phyloP scores from a whole-genome alignment of 2,113 vertebrate genomes.

The Antigone vipio region DNA sequence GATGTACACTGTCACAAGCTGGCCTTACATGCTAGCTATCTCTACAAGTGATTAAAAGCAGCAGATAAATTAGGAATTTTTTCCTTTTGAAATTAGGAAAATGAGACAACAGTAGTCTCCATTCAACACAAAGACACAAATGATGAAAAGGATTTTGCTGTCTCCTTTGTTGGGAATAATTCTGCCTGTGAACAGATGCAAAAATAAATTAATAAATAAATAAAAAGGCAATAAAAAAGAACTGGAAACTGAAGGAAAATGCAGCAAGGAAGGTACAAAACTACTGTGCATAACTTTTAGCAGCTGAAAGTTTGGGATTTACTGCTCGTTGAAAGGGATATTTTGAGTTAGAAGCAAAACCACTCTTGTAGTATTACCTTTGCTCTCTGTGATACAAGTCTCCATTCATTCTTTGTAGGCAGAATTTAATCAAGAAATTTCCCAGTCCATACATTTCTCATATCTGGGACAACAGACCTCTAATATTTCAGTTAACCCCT shows the following conservation, averaged over 20 bases:
- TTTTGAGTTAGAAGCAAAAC: neutral
- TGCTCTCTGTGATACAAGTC: neutral
- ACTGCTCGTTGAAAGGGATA: fast-evolving
- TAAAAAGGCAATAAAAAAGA: neutral
- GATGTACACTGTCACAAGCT: neutral
- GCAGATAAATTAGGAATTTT: neutral
- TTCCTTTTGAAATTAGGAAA: neutral
- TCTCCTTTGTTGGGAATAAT: neutral
- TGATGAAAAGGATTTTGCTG: neutral
- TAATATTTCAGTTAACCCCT: neutral
- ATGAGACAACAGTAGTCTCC: neutral
- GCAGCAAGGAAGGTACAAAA: neutral
- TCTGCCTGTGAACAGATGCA: neutral
- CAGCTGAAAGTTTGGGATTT: neutral
- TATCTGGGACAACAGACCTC: neutral
- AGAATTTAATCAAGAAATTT: neutral
- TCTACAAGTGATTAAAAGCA: neutral
- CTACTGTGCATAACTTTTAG: neutral
- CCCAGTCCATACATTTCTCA: neutral
- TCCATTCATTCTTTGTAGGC: neutral
- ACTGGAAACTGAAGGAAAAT: neutral
- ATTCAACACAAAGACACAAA: neutral
- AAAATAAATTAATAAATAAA: neutral
- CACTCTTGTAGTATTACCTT: neutral
- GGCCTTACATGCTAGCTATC: neutral